Conservation (phyloP, 2,888 invertebrate genomes). For the Platycnemis pennipes region DNA sequence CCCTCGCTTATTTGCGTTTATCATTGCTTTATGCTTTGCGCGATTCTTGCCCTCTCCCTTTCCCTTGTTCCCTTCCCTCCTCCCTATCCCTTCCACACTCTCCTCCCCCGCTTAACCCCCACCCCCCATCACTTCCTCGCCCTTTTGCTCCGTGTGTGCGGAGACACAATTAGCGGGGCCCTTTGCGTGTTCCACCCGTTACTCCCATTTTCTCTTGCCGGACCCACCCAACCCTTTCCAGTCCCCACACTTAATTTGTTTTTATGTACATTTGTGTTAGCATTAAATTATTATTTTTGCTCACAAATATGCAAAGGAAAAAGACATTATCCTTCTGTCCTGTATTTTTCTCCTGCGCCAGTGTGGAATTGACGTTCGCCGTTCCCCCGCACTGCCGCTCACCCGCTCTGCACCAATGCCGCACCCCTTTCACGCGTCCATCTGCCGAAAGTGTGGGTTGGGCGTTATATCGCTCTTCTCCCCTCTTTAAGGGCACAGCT, state of each 20-base stretch:
- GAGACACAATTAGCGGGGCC: conserved; percentile 38
- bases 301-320: no score
- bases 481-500: not conserved
- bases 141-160: not conserved
- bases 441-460: not conserved
- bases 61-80: not conserved
- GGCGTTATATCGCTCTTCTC: not conserved
- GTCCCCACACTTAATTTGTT: not conserved
- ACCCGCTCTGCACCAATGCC: not conserved
- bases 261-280: not conserved
- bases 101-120: not conserved
- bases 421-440: not conserved
- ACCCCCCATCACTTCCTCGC: not conserved
- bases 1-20: not conserved
- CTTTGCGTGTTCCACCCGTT: conserved; percentile 41
- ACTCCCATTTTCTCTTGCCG: not conserved
- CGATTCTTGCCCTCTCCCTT: conserved; percentile 7
- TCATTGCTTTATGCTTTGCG: conserved; percentile 20
- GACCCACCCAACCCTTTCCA: not conserved
- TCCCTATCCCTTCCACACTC: not conserved
- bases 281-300: no score
- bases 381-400: not conserved
- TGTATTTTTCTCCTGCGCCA: no score
- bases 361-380: not conserved
- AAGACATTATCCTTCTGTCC: no score